phyloP scores from a whole-genome alignment of 2,888 invertebrate genomes.

The Harpalus rubripes region DNA sequence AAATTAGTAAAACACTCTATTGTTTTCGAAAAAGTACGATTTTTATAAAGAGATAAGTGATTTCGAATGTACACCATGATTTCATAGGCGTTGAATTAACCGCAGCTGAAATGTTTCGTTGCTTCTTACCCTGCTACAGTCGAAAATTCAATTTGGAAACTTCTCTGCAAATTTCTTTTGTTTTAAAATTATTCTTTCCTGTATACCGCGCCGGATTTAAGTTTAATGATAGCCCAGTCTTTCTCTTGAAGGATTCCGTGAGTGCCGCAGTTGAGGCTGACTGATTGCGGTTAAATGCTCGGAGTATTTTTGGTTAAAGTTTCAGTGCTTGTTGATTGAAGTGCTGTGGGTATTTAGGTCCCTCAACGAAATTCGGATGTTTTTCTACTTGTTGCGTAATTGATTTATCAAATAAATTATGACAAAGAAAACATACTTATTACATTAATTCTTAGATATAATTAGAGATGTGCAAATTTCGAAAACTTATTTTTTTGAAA shows the following conservation, averaged over 20 bases:
- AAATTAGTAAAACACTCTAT: too few relatives aligned
- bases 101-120: constrained; percentile 51
- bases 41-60: too few relatives aligned
- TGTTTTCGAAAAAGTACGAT: too few relatives aligned
- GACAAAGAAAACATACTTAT: not conserved
- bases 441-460: too few relatives aligned
- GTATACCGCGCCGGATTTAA: constrained; percentile 47
- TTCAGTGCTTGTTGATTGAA: constrained; percentile 47
- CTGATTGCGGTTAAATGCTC: constrained; percentile 41
- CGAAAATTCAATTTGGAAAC: constrained; percentile 58
- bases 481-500: too few relatives aligned
- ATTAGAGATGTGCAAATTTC: too few relatives aligned
- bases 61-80: not conserved
- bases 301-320: constrained; percentile 47
- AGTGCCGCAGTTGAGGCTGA: constrained; percentile 7
- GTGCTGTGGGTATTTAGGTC: constrained; percentile 32
- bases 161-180: constrained; percentile 51
- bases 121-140: not conserved
- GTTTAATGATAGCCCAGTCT: constrained; percentile 46
- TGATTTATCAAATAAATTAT: constrained; percentile 7
- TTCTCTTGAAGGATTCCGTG: not conserved
- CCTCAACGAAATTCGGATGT: constrained; percentile 9
- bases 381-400: constrained; percentile 43
- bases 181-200: constrained; percentile 58
- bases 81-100: constrained; percentile 34